A percentile compares a stretch with the other conserved stretches of the same genome.
Evolutionary conservation across 2,113 vertebrate species (phyloP).

Genomic region (Nematolebias whitei): DNA sequence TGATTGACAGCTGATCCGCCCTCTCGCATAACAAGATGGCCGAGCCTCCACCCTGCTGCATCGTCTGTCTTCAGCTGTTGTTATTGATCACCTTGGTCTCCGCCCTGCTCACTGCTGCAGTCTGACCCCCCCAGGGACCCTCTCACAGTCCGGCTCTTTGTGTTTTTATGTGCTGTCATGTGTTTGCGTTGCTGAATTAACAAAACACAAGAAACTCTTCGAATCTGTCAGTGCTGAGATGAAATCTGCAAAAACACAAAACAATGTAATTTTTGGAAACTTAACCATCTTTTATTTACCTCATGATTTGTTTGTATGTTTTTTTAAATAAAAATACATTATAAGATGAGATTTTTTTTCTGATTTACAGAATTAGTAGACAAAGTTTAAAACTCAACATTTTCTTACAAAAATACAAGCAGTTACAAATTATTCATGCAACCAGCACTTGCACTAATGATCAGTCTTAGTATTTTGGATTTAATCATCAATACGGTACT

Average conservation of each 20-base stretch:
- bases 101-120: constrained; percentile 65
- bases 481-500: no score
- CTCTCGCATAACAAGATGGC: constrained; percentile 25
- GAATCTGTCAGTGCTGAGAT: constrained; percentile 1
- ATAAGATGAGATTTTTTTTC: constrained; percentile 14
- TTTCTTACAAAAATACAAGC: constrained; percentile 42
- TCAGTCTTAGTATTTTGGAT: no score
- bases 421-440: background rate
- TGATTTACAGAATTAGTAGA: constrained; percentile 25
- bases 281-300: constrained; percentile 19
- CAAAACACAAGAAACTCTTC: background rate
- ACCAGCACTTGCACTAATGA: no score
- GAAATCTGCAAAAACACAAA: constrained; percentile 34
- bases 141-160: constrained; percentile 14
- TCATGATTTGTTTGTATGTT: constrained; percentile 22
- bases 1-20: constrained; percentile 77
- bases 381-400: constrained; percentile 33
- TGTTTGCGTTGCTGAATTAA: constrained; percentile 28
- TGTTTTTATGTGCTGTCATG: constrained; percentile 23
- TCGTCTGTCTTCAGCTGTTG: constrained; percentile 47
- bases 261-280: background rate
- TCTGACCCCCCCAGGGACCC: constrained; percentile 40
- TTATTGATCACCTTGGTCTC: constrained; percentile 50
- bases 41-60: constrained; percentile 38
- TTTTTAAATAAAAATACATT: constrained; percentile 36